These are phyloP conservation scores for Orcinus orca DNA, from an alignment of 2,113 vertebrate species.

Conservation along the genomic window DNA sequence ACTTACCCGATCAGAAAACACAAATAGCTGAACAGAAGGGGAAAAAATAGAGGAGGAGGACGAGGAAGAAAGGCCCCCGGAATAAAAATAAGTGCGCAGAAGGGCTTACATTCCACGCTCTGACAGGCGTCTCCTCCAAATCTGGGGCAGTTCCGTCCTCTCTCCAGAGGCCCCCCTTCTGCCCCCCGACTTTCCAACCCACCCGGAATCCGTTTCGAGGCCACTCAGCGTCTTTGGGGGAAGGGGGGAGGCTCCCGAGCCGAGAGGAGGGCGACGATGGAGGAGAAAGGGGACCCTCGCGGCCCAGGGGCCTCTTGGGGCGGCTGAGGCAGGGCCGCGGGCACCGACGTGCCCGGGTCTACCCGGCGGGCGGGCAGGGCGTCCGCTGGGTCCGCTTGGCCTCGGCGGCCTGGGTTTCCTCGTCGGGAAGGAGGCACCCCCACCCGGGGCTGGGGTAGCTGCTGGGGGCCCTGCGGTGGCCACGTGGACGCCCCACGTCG, in stretches of 20 bases:
- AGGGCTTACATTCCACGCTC: not conserved
- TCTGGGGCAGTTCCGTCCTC: not conserved
- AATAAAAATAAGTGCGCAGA: slow-evolving; percentile 62
- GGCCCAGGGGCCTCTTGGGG: not conserved
- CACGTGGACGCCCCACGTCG: not conserved
- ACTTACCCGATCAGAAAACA: slow-evolving; percentile 70
- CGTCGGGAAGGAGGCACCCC: not conserved
- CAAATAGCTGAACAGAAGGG: slow-evolving; percentile 68
- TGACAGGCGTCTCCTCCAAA: slow-evolving; percentile 37
- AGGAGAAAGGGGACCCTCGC: not conserved
- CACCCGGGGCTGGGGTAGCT: not conserved
- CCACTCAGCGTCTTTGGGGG: not conserved
- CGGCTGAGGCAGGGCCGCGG: not conserved
- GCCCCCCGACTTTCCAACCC: slow-evolving; percentile 33
- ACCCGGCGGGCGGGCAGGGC: not conserved
- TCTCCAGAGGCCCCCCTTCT: not conserved
- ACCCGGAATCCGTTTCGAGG: not conserved
- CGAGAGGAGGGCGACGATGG: not conserved
- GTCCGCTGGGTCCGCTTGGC: not conserved
- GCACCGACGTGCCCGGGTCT: not conserved
- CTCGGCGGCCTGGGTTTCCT: not conserved
- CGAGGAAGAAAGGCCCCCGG: slow-evolving; percentile 33
- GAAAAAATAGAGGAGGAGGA: slow-evolving; percentile 42
- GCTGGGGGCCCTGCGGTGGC: not conserved
- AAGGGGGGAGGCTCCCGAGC: not conserved